Base-by-base conservation (phyloP, 1,140 invertebrate species). In the Onthophagus taurus region DNA sequence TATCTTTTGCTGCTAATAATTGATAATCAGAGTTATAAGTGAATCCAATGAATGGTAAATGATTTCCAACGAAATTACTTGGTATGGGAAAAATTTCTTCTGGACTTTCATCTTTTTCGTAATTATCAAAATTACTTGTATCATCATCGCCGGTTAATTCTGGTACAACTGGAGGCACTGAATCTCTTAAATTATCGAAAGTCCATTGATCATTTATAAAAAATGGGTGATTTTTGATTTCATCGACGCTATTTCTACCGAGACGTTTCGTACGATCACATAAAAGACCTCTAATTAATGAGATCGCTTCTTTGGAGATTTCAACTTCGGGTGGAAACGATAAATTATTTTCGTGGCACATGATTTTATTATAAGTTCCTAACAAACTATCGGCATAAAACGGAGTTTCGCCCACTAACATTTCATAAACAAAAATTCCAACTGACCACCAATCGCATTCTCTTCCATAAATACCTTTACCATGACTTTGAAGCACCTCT, bases 401-500 rank as follows among this genome's bases (percentile, higher is more conserved):
- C 3, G 96, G 96, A 3, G 95, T 94, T 65, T 99, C 96, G n/a
- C 94, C 92, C 45, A 96, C 85, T 5, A 98, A 71, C 93, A 99
- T 98, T 73, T 99, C 96, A 68, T 96, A 99, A 0, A 99, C 73
- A 67, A 99, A 94, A 37, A 99, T 94, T 29, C 96, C 96, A 11
- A 99, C 94, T 11, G 91, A 95, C 97, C 97, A 99, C 91, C 92
- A 99, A 70, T 99, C 97, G 68, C 96, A 97, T 67, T 99, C 95
- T 24, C 89, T 70, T 0, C 95, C 94, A 65, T 92, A 92, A 20
- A 88, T 83, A 34, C 93, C 91, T 61, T 94, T 88, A n/a, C 45
- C 45, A 26, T 47, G 45, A 35, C 45, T 47, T 29, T 47, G 45
- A 3, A 47, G 24, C 13, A 47, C 89, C 23, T 99, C 97, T 0